phyloP scores from a whole-genome alignment of 2,888 invertebrate species.

The Cataglyphis livida region DNA sequence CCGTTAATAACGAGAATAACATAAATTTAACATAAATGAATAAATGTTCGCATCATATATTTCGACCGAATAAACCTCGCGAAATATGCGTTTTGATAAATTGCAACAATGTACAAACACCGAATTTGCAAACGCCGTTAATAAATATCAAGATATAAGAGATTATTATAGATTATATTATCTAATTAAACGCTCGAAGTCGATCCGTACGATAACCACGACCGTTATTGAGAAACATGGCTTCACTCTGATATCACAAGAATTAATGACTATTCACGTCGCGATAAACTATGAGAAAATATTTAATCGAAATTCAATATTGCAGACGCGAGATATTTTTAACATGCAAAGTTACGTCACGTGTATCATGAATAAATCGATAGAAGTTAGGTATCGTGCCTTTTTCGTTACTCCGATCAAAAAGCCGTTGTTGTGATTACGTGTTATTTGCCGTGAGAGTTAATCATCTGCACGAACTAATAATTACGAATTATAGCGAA shows the following conservation, averaged over 20 bases:
- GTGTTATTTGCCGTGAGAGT: background rate
- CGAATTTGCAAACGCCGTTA: too few relatives aligned
- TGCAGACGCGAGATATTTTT: background rate
- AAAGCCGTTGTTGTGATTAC: background rate
- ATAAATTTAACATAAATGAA: too few relatives aligned
- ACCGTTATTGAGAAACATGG: background rate
- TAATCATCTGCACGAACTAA: background rate
- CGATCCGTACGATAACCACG: background rate
- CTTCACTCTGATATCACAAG: background rate
- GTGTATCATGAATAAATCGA: background rate
- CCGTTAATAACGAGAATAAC: too few relatives aligned
- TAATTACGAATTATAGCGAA: background rate
- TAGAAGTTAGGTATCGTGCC: background rate
- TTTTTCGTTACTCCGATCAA: background rate
- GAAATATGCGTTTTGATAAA: background rate
- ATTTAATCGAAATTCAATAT: slow-evolving; percentile 5
- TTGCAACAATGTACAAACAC: background rate
- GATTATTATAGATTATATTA: background rate
- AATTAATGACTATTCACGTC: background rate
- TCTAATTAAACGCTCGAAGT: background rate
- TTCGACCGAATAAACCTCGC: too few relatives aligned
- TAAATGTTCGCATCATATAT: too few relatives aligned
- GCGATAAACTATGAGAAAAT: background rate
- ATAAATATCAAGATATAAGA: background rate
- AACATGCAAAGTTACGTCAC: background rate